Percentiles rank a stretch among this genome's conserved stretches.
These are phyloP conservation scores for Drosophila setifemur DNA, from an alignment of 1,140 invertebrate genomes.

Conservation along the genomic window DNA sequence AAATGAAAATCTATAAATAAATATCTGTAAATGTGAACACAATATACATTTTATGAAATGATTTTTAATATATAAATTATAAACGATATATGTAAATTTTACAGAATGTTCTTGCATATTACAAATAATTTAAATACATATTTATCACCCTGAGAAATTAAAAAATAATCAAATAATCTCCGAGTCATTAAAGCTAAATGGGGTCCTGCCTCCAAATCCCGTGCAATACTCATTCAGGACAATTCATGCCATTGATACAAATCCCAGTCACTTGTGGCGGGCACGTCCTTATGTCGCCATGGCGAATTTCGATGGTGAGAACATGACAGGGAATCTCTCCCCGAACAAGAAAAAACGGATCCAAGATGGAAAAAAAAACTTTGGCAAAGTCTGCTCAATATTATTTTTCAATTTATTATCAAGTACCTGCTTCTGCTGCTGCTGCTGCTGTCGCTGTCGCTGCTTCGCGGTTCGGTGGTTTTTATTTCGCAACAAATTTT, in stretches of 20 bases:
- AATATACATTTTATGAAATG: too few relatives aligned
- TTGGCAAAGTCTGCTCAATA: constrained; percentile 64
- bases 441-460: neutral
- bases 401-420: constrained; percentile 78
- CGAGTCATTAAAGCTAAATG: too few relatives aligned
- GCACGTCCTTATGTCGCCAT: constrained; percentile 39
- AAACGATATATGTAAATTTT: too few relatives aligned
- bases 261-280: constrained; percentile 34
- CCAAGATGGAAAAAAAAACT: constrained; percentile 3
- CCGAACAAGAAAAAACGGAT: constrained; percentile 3
- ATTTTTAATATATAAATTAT: too few relatives aligned
- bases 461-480: constrained; percentile 45
- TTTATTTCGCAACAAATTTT: constrained; percentile 53
- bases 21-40: too few relatives aligned
- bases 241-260: constrained; percentile 26
- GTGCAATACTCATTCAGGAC: neutral
- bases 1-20: too few relatives aligned
- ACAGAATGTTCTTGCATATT: too few relatives aligned
- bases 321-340: constrained; percentile 24
- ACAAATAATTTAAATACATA: too few relatives aligned
- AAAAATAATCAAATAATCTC: too few relatives aligned
- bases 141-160: too few relatives aligned
- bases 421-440: constrained; percentile 51
- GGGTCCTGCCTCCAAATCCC: too few relatives aligned
- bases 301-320: constrained; percentile 11